A percentile compares a stretch with the other conserved stretches of the same genome.
phyloP scores from a whole-genome alignment of 2,888 invertebrate species.

The Oxyteleia sp. region DNA sequence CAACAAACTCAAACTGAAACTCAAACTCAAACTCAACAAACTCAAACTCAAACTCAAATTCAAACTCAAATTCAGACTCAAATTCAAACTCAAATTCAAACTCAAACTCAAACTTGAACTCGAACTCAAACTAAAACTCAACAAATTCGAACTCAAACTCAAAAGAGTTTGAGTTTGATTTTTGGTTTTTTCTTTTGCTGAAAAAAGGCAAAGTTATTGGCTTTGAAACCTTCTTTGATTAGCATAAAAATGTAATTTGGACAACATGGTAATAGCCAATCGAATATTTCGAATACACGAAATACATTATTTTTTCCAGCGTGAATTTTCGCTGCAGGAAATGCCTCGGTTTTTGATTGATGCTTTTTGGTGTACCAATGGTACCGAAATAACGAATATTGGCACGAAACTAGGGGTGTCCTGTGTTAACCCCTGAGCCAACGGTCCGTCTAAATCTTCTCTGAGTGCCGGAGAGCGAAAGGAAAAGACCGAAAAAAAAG shows the following conservation, averaged over 20 bases:
- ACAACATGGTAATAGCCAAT: conserved; percentile 29
- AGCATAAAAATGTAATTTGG: not conserved
- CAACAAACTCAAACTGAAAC: no score
- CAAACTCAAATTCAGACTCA: no score
- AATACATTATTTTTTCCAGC: not conserved
- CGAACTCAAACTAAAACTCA: no score
- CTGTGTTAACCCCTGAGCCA: conserved; percentile 64
- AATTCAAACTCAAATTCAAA: no score
- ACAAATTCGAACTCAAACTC: no score
- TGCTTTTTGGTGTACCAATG: conserved; percentile 62
- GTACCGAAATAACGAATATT: conserved; percentile 70
- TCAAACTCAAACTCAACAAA: no score
- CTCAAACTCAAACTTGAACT: no score
- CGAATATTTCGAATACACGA: conserved; percentile 6
- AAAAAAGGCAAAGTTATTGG: no score
- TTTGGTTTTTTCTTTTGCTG: no score
- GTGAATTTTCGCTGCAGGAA: conserved; percentile 2
- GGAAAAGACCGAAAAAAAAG: conserved; percentile 29
- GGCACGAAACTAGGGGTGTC: conserved; percentile 65
- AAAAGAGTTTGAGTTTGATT: no score
- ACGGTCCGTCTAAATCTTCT: conserved; percentile 66
- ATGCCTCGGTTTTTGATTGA: conserved; percentile 49
- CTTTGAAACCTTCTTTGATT: not conserved
- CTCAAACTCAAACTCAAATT: no score
- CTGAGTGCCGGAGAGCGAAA: conserved; percentile 52